A percentile compares a stretch with the other conserved stretches of the same genome.
Conservation (phyloP, 2,888 invertebrate species). For the Andrena fulva region DNA sequence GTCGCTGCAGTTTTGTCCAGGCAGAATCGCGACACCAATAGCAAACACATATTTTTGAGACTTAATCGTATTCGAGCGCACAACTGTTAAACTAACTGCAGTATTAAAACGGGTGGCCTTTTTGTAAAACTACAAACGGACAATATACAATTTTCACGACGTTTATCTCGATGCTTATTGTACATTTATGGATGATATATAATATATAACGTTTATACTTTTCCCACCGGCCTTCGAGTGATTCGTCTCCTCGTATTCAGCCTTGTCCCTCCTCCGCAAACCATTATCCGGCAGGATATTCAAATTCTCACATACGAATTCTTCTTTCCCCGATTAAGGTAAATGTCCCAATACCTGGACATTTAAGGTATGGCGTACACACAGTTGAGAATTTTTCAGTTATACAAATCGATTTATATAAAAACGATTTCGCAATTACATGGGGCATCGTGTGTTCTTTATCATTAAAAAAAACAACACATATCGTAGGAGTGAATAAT, state of each 20-base stretch:
- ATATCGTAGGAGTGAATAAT: too few relatives aligned
- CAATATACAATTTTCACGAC: conserved; percentile 63
- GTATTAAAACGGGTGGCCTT: conserved; percentile 76
- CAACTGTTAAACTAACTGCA: conserved; percentile 72
- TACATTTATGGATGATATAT: conserved; percentile 75
- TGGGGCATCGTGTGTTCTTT: too few relatives aligned
- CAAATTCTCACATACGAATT: not conserved
- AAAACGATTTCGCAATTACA: too few relatives aligned
- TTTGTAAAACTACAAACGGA: conserved; percentile 56
- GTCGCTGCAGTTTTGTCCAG: not conserved
- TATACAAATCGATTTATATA: too few relatives aligned
- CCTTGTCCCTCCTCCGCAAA: conserved; percentile 26
- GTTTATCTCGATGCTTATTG: conserved; percentile 75
- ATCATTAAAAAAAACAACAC: too few relatives aligned
- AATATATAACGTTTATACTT: conserved; percentile 75
- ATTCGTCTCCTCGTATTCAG: conserved; percentile 13
- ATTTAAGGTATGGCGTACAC: too few relatives aligned
- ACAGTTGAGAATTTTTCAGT: too few relatives aligned
- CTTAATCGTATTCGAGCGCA: conserved; percentile 62
- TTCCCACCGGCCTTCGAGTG: conserved; percentile 42
- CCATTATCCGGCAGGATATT: not conserved
- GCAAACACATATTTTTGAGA: conserved; percentile 65
- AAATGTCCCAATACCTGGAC: too few relatives aligned
- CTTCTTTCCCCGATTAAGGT: too few relatives aligned
- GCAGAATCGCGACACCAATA: conserved; percentile 1